Percentiles rank a stretch among this genome's conserved stretches.
Evolutionary conservation across 2,888 invertebrate genomes (phyloP).

Genomic region (Thumatha senex): DNA sequence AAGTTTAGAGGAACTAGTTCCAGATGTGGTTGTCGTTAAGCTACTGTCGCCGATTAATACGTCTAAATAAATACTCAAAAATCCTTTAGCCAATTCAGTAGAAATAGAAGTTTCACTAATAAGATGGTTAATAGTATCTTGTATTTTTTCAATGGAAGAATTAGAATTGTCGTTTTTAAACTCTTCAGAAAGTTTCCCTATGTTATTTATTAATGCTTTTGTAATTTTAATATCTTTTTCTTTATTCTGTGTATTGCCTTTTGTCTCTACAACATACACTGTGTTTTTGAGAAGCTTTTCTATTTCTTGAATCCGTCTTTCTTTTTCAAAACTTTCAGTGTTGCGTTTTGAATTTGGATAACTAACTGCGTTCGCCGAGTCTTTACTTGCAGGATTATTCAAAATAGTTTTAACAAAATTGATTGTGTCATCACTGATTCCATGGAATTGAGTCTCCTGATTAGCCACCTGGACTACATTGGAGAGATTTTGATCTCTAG

Average conservation of each 20-base stretch:
- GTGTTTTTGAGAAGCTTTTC: conserved; percentile 68
- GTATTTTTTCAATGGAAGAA: conserved; percentile 59
- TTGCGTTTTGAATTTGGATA: conserved; percentile 34
- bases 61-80: conserved; percentile 61
- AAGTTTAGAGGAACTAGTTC: conserved; percentile 40
- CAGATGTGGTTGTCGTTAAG: conserved; percentile 36
- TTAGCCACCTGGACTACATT: conserved; percentile 40
- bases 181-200: conserved; percentile 41
- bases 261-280: conserved; percentile 57
- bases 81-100: conserved; percentile 59
- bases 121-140: conserved; percentile 62
- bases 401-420: background rate
- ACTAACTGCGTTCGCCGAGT: conserved; percentile 1
- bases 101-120: conserved; percentile 60
- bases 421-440: conserved; percentile 32
- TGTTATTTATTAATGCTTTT: conserved; percentile 55
- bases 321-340: conserved; percentile 57
- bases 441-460: conserved; percentile 59
- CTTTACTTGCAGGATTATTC: background rate
- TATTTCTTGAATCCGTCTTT: conserved; percentile 61
- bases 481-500: conserved; percentile 58
- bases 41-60: conserved; percentile 50
- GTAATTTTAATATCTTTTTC: conserved; percentile 66
- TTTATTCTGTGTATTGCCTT: conserved; percentile 34
- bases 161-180: conserved; percentile 40